Base-by-base conservation (phyloP, 2,113 vertebrate species). In the Ptilorrhoa leucosticta region DNA sequence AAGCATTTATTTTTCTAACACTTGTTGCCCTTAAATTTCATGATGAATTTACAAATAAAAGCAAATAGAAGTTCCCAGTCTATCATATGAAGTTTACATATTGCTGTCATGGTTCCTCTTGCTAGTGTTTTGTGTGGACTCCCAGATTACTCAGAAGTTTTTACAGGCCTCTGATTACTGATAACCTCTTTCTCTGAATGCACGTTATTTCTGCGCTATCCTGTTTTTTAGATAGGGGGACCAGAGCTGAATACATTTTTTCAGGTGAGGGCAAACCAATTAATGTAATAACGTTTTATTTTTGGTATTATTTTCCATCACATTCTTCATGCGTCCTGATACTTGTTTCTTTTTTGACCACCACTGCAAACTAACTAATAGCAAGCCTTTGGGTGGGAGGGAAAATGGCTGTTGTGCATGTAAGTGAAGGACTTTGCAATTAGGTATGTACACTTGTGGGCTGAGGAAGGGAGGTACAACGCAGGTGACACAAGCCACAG, bases 211-310 rank as follows among this genome's bases (percentile, higher is more conserved):
- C 90, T 95, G 71, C 91, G 71, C 64, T 93, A 56, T 94, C 85
- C 68, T 86, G 31, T 77, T 80, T 92, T 94, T 83, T 88, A 90
- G 91, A 89, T 89, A 91, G 86, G 86, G 77, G 89, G 54, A 95
- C 91, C 68, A 95, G 86, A 94, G 87, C 86, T 95, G 80, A 92
- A 91, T 92, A 83, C 51, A 75, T 40, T 93, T 94, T 96, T 90
- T 69, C 76, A 95, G 79, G 79, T 92, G 95, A 94, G 64, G 89
- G 92, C 63, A 94, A 92, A 73, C 37, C 42, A 77, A 33, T 92
- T 88, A 88, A 86, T 84, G 39, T 78, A 81, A 71, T 66, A 78
- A 19, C 18, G 10, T 76, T 76, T 85, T 92, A 48, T 54, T 93
- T 90, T 66, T 69, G 28, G 16, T 89, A 31, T 87, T 86, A 66